Evolutionary conservation across 2,113 vertebrate genomes (phyloP), one percentile per base, ranked within the genome.

Genomic region (Erythrocebus patas): DNA sequence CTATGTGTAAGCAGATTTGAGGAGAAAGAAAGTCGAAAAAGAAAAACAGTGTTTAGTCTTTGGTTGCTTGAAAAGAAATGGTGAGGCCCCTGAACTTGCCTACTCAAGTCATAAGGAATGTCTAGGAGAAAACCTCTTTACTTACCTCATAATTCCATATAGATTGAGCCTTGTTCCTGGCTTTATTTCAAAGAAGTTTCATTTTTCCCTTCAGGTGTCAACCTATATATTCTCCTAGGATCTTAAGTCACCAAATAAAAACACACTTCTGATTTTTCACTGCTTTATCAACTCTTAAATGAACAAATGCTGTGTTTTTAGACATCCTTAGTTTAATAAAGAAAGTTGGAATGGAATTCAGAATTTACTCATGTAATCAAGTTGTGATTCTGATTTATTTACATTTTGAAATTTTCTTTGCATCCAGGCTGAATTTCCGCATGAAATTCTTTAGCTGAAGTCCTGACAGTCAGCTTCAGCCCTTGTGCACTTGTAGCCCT

Each of bases 401-500:
- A 79, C 38, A 61, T 91, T 98, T 72, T 76, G 73, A 75, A 88
- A 50, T 83, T 76, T 80, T 84, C n/a, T 61, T 93, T 85, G 50
- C n/a, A 38, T 55, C 2, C 1, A 93, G 90, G 35, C 48, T 93
- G 35, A 64, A 48, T 78, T 82, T 43, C 61, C 93, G 72, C 32
- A 75, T 48, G 72, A 83, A 70, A 32, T 94, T 96, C 86, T 75
- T 68, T 83, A 91, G 73, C 48, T 43, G 35, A 93, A 72, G 30
- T 45, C 73, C 35, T 78, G 66, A 35, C 64, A 40, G 2, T 86
- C 50, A 68, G 45, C 76, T 55, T 82, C 45, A 57, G 9, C 32
- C 12, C 13, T 66, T 88, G 6, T 18, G 75, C 79, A 6, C 75
- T 50, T 57, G 13, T 0, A 61, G 12, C n/a, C 59, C 5, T 66